Base-by-base conservation (phyloP, 2,797 vertebrate species). In the Serranus cabrilla region DNA sequence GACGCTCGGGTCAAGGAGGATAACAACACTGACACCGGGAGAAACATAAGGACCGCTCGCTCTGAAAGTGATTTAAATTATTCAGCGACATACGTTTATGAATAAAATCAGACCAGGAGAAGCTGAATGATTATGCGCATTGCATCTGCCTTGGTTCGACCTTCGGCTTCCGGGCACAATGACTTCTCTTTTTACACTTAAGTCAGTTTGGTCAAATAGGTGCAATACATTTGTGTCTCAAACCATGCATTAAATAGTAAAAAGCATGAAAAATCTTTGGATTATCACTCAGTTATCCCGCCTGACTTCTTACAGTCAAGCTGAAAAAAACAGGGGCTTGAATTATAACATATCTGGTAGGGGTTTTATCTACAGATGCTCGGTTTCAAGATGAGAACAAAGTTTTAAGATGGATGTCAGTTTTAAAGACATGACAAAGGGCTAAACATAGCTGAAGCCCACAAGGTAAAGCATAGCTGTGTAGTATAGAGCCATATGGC, bases 1-100 rank as follows among this genome's bases (percentile, higher is more conserved):
- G 52, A 25, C 0, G 46, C 7, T 0, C 0, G 0, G 54, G 94
- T 95, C 88, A 96, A 95, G 90, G 94, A 84, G 46, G 54, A 85
- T 67, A 69, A 78, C 4, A 68, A 13, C 17, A 39, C 11, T 14
- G 56, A 58, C 73, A 76, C 11, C 62, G 23, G 18, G 13, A 27
- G 39, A 62, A 27, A 47, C 56, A 49, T 20, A n/a, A 70, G 18
- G 1, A 9, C 7, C 7, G 1, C 34, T 37, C 7, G 1, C 34
- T 37, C 37, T 55, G 60, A 18, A 34, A 31, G 18, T 2, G 8
- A 27, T 17, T 42, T 39, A 9, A 16, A 55, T 47, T 57, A 52
- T 52, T 40, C 12, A 25, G 46, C 46, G n/a, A 11, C 7, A 20
- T 1, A 16, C 7, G 3, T 27, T 34, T 40, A 31, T 42, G 70